phyloP scores from a whole-genome alignment of 2,888 invertebrate genomes.

The Sylvicola cinctus region DNA sequence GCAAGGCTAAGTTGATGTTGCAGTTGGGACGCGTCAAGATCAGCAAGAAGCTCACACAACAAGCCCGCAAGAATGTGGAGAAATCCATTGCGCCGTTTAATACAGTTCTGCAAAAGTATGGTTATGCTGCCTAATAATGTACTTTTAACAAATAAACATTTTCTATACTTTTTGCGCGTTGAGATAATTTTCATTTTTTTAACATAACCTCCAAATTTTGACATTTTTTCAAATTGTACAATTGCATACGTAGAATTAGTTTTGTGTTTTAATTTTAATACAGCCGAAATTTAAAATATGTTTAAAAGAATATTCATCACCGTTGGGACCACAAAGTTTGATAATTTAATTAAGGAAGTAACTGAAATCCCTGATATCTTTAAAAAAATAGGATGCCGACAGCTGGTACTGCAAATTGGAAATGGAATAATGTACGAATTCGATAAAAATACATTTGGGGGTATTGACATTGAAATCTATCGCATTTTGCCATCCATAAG shows the following conservation, averaged over 20 bases:
- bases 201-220: no score
- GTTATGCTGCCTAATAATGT: constrained; percentile 36
- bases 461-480: constrained; percentile 36
- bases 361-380: constrained; percentile 33
- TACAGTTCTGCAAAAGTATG: constrained; percentile 73
- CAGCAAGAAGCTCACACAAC: constrained; percentile 63
- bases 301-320: constrained; percentile 58
- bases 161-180: no score
- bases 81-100: constrained; percentile 68
- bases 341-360: constrained; percentile 51
- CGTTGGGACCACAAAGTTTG: constrained; percentile 90
- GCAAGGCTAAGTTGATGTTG: constrained; percentile 52
- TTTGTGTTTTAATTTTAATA: no score
- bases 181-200: no score
- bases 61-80: constrained; percentile 61
- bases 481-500: constrained; percentile 47
- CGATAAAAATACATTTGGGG: constrained; percentile 7
- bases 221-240: no score
- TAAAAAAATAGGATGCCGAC: constrained; percentile 22
- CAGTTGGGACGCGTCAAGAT: constrained; percentile 23
- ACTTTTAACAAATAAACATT: constrained; percentile 10
- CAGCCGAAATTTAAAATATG: not conserved
- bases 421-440: constrained; percentile 28
- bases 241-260: no score
- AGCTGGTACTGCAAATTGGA: constrained; percentile 50